phyloP scores from a whole-genome alignment of 2,888 invertebrate genomes.

The Automeris io region DNA sequence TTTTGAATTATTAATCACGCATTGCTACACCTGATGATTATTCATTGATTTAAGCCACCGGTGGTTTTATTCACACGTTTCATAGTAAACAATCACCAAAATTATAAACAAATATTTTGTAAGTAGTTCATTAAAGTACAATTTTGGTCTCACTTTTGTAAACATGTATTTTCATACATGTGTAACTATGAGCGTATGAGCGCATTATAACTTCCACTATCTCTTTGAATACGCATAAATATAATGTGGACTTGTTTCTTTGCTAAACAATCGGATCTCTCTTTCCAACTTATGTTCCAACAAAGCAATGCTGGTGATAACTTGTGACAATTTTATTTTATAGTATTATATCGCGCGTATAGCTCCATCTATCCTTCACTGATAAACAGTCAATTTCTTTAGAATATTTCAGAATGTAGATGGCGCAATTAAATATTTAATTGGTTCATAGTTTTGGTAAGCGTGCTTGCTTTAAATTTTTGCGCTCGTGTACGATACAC shows the following conservation, averaged over 20 bases:
- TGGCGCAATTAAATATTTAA: conserved; percentile 29
- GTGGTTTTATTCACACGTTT: conserved; percentile 17
- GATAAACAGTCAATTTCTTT: conserved; percentile 9
- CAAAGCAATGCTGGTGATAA: conserved; percentile 1
- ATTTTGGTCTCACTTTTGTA: too few species aligned
- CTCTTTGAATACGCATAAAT: conserved; percentile 18
- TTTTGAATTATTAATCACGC: conserved; percentile 54
- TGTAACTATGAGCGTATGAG: conserved; percentile 14
- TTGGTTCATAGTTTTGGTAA: background rate
- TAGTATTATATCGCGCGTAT: conserved; percentile 11
- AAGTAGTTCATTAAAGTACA: conserved; percentile 16
- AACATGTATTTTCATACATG: too few species aligned
- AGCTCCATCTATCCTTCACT: conserved; percentile 26
- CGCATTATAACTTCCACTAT: conserved; percentile 14
- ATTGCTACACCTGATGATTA: conserved; percentile 21
- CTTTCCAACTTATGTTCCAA: conserved; percentile 29
- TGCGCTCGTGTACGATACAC: too few species aligned
- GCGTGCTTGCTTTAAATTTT: background rate
- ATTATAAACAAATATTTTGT: conserved; percentile 25
- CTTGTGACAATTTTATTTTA: conserved; percentile 11
- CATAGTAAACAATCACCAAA: conserved; percentile 10
- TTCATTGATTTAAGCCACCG: conserved; percentile 24
- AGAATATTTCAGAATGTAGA: conserved; percentile 22
- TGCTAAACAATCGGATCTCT: conserved; percentile 30
- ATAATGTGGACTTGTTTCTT: conserved; percentile 10